Base-by-base conservation (phyloP, 2,888 invertebrate genomes). In the Apeira syringaria region DNA sequence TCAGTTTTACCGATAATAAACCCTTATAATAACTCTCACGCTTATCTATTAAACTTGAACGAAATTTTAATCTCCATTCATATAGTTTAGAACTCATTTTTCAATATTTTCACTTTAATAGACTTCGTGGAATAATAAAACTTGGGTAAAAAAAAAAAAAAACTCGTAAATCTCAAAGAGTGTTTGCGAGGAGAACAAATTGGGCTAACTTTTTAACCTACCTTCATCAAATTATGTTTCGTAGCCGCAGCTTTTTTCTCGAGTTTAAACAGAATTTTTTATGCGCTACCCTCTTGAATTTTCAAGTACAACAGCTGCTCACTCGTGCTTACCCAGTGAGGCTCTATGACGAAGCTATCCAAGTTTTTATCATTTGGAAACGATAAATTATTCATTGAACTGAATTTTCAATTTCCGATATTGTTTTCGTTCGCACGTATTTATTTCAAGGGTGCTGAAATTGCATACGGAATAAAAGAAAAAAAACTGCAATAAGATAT, bases 161-260 rank as follows among this genome's bases (percentile, higher is more conserved):
- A 9, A 50, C 50, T 53, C 32, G 36, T 48, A 66, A 67, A 54
- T 69, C 54, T 27, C 52, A 56, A 60, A 65, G 55, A 63, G 60
- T 55, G 58, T 62, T 59, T 56, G 56, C 60, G 56, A 54, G 47
- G 53, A 51, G 53, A 61, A 65, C 61, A 68, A 69, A 71, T 64
- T 66, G 63, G 58, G 50, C 61, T 59, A 72, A 73, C 68, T 73
- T 74, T 74, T 72, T 69, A 74, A 74, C 67, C 60, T 64, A 54
- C 62, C 58, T 52, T 68, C 64, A 63, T 71, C 63, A 70, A 69
- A 74, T 74, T 65, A 68, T 68, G 60, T 63, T 67, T 55, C 58
- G 57, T 50, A 48, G 47, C 52, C 49, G 48, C 49, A 50, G 56
- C 60, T 57, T 64, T 38, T 63, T 64, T 53, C 56, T 56, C 42